Conservation (phyloP, 2,888 invertebrate genomes). For the Hirtodrosophila duncani region DNA sequence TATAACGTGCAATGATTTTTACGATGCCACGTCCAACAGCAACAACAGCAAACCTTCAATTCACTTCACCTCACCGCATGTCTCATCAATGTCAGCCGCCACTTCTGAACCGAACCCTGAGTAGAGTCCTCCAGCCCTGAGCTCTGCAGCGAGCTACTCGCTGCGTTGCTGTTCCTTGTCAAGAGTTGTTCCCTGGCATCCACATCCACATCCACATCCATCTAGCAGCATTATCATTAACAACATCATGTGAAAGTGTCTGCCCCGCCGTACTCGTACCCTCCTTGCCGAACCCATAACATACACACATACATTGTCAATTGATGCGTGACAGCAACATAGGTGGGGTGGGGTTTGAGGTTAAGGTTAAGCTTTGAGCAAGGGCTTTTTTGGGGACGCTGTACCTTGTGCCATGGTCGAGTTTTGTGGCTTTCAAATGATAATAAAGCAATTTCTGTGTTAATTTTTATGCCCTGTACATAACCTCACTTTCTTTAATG, state of each 20-base stretch:
- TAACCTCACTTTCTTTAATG: constrained; percentile 53
- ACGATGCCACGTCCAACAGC: constrained; percentile 56
- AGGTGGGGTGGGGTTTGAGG: background rate
- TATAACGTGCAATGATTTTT: constrained; percentile 67
- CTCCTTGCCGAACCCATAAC: no score
- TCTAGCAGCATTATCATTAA: constrained; percentile 59
- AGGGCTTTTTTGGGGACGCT: no score
- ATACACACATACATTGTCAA: constrained; percentile 52
- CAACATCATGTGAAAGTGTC: constrained; percentile 55
- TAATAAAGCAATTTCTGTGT: constrained; percentile 66
- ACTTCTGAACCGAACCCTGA: background rate
- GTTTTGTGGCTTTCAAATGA: no score
- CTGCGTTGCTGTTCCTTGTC: no score
- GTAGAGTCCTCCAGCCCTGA: constrained; percentile 12
- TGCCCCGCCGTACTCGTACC: no score
- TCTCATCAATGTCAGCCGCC: constrained; percentile 60
- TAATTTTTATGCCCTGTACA: constrained; percentile 60
- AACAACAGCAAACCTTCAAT: no score
- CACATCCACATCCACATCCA: constrained; percentile 1
- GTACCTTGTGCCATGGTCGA: no score
- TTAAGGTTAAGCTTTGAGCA: background rate
- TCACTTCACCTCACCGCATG: constrained; percentile 62
- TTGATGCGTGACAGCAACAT: constrained; percentile 36
- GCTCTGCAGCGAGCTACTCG: background rate
- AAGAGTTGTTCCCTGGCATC: background rate